phyloP scores from a whole-genome alignment of 2,113 vertebrate genomes.

The Butastur rufipennis region DNA sequence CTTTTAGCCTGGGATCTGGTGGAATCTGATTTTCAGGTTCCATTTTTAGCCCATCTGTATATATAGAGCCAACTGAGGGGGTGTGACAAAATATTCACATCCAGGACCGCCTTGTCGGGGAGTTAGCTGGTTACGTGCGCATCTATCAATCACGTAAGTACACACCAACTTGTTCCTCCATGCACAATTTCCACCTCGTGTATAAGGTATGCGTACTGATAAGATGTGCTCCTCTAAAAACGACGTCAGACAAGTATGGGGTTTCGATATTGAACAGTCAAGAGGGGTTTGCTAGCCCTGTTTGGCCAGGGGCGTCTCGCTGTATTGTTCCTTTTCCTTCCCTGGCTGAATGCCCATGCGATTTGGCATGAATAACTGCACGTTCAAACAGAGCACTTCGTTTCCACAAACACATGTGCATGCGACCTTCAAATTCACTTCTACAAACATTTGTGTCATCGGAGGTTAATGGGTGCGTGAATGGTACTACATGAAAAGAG shows the following conservation, averaged over 20 bases:
- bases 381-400: not conserved
- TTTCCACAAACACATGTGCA: not conserved
- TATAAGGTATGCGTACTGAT: not conserved
- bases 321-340: not conserved
- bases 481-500: not conserved
- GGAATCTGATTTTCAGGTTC: not conserved
- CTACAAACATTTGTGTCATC: not conserved
- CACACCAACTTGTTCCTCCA: not conserved
- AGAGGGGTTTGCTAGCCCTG: not conserved
- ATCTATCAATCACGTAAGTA: accelerated
- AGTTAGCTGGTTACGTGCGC: not conserved
- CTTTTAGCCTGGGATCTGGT: not conserved
- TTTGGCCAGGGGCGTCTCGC: not conserved
- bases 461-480: not conserved
- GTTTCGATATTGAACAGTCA: not conserved
- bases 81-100: not conserved
- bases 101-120: accelerated
- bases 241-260: not conserved
- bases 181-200: not conserved
- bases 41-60: not conserved
- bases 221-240: accelerated
- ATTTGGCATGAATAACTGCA: not conserved
- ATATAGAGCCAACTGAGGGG: not conserved
- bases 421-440: not conserved
- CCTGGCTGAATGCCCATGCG: not conserved